These are phyloP conservation scores for Pantherophis alleghaniensis DNA, from an alignment of 2,797 vertebrate species.

Conservation along the genomic window DNA sequence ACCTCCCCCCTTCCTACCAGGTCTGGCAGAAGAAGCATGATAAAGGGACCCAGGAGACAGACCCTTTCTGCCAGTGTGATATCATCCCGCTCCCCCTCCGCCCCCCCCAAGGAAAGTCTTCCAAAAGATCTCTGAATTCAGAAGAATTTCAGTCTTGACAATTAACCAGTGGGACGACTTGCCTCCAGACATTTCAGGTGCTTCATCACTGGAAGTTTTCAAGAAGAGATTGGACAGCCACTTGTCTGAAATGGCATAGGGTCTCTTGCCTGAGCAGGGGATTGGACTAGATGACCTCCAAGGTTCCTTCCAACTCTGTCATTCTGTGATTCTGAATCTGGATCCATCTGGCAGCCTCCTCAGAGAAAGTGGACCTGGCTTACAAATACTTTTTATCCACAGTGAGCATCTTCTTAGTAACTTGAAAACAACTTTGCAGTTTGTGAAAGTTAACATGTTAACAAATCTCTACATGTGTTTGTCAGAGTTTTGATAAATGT, in stretches of 20 bases:
- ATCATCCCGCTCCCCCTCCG: not conserved
- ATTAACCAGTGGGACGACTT: too few relatives aligned
- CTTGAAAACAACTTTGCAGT: not conserved
- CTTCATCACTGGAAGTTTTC: too few relatives aligned
- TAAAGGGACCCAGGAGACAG: too few relatives aligned
- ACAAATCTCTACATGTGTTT: not conserved
- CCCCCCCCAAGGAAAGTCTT: not conserved
- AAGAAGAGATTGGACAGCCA: too few relatives aligned
- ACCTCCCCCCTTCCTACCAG: too few relatives aligned
- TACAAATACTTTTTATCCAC: not conserved
- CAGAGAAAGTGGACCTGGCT: not conserved
- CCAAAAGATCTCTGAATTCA: not conserved
- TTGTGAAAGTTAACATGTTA: not conserved
- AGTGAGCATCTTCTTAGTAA: not conserved
- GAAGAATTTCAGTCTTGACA: not conserved
- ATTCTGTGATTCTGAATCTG: not conserved
- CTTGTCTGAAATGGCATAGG: too few relatives aligned
- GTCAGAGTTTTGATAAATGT: not conserved
- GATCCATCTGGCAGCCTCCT: not conserved
- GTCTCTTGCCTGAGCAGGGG: not conserved
- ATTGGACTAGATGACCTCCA: not conserved
- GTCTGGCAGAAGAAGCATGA: too few relatives aligned
- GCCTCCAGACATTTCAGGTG: too few relatives aligned
- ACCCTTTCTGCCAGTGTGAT: too few relatives aligned
- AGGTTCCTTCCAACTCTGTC: not conserved